Conservation (phyloP, 2,888 invertebrate genomes). For the Petrophora chlorosata region DNA sequence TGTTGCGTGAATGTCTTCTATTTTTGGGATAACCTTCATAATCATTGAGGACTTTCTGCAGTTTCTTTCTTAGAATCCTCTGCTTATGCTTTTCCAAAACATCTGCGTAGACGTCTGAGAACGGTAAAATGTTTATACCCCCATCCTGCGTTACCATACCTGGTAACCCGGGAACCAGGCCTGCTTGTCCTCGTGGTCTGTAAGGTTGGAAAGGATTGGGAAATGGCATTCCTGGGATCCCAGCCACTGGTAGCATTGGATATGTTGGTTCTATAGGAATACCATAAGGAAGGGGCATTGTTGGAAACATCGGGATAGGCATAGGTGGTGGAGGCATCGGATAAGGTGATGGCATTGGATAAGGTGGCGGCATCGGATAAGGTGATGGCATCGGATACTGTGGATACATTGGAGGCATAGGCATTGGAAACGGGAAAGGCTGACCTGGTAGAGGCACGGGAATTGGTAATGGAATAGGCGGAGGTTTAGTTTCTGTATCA, state of each 20-base stretch:
- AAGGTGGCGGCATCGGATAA: background rate
- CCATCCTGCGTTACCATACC: conserved; percentile 63
- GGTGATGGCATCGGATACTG: background rate
- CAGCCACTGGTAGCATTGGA: conserved; percentile 41
- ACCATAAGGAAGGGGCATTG: conserved; percentile 42
- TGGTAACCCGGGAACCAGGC: conserved; percentile 64
- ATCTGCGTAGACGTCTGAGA: conserved; percentile 69
- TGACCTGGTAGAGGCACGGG: conserved; percentile 36
- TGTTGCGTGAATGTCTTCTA: too few relatives aligned
- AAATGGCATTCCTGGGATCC: conserved; percentile 31
- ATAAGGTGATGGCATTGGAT: conserved; percentile 10
- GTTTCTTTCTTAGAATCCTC: conserved; percentile 54
- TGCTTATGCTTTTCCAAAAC: conserved; percentile 63
- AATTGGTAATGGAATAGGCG: conserved; percentile 26
- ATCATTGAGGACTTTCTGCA: conserved; percentile 49
- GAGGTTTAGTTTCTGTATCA: conserved; percentile 27
- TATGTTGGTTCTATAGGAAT: conserved; percentile 43
- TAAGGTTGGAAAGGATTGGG: conserved; percentile 16
- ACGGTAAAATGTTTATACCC: conserved; percentile 71
- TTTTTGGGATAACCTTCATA: conserved; percentile 42
- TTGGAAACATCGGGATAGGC: conserved; percentile 27
- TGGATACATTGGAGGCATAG: background rate
- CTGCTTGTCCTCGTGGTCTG: conserved; percentile 35
- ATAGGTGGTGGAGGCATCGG: conserved; percentile 24
- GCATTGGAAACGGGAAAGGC: conserved; percentile 11